phyloP scores from a whole-genome alignment of 2,797 vertebrate species.

The Sphenodon punctatus region DNA sequence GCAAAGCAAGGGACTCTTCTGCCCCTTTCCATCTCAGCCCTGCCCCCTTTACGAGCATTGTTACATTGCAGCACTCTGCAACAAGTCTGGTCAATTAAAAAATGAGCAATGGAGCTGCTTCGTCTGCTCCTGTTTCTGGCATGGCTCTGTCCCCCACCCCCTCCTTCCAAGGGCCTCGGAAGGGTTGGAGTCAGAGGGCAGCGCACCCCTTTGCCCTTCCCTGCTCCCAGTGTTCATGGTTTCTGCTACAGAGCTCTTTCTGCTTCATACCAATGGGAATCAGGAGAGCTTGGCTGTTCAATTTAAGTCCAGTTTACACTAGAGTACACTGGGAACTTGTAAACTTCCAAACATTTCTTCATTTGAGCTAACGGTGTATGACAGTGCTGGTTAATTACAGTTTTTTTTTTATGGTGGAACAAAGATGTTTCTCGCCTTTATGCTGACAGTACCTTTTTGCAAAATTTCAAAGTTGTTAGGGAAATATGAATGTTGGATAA shows the following conservation, averaged over 20 bases:
- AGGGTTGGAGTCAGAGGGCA: no score
- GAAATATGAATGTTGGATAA: background rate
- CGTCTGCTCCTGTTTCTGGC: no score
- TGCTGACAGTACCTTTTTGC: background rate
- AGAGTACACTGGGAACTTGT: background rate
- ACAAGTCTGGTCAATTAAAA: no score
- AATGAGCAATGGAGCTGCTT: no score
- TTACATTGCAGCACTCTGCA: no score
- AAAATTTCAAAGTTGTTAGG: background rate
- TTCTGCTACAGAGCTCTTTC: background rate
- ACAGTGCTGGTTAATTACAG: background rate
- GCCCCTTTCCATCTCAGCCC: no score
- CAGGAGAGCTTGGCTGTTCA: background rate
- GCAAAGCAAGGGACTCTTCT: no score
- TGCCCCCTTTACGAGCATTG: no score
- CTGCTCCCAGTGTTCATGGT: no score
- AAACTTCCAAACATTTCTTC: background rate
- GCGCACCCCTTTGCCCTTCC: no score
- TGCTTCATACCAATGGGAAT: background rate
- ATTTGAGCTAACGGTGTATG: background rate
- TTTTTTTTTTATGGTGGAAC: background rate
- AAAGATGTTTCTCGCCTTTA: background rate
- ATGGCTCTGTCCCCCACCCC: no score
- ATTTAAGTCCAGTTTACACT: background rate
- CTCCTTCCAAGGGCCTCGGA: no score